Evolutionary conservation across 1,140 invertebrate genomes (phyloP).

Genomic region (Venturia canescens): DNA sequence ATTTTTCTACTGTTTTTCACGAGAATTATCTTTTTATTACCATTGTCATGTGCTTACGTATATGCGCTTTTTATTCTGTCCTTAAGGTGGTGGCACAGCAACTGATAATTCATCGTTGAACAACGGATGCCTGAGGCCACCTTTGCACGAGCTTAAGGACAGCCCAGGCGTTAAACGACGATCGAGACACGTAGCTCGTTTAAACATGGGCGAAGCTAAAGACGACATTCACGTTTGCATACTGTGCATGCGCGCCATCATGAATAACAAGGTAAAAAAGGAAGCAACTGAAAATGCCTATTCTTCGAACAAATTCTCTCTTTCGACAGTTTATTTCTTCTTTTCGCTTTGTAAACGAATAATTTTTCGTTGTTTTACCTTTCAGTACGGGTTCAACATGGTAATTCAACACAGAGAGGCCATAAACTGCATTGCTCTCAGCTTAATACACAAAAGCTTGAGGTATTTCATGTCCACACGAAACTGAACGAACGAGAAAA

Average conservation of each 20-base stretch:
- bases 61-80: conserved; percentile 21
- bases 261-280: conserved; percentile 96
- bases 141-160: conserved; percentile 81
- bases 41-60: no score
- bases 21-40: no score
- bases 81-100: conserved; percentile 63
- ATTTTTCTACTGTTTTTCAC: not conserved
- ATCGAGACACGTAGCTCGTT: conserved; percentile 89
- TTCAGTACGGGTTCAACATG: conserved; percentile 98
- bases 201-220: conserved; percentile 98
- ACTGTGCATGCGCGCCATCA: conserved; percentile 98
- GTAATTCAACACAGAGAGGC: conserved; percentile 98
- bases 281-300: not conserved
- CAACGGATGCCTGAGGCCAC: conserved; percentile 80
- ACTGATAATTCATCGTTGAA: conserved; percentile 70
- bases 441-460: conserved; percentile 97
- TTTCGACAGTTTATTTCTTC: not conserved
- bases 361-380: conserved; percentile 51
- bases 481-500: no score
- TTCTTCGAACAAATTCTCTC: conserved; percentile 8
- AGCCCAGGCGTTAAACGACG: conserved; percentile 85
- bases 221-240: conserved; percentile 99
- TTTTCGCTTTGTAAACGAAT: conserved; percentile 20
- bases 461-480: conserved; percentile 75
- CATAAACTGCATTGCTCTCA: conserved; percentile 98